These are phyloP conservation scores for Tolmerus cingulatus DNA, from an alignment of 2,888 invertebrate genomes.

Conservation along the genomic window DNA sequence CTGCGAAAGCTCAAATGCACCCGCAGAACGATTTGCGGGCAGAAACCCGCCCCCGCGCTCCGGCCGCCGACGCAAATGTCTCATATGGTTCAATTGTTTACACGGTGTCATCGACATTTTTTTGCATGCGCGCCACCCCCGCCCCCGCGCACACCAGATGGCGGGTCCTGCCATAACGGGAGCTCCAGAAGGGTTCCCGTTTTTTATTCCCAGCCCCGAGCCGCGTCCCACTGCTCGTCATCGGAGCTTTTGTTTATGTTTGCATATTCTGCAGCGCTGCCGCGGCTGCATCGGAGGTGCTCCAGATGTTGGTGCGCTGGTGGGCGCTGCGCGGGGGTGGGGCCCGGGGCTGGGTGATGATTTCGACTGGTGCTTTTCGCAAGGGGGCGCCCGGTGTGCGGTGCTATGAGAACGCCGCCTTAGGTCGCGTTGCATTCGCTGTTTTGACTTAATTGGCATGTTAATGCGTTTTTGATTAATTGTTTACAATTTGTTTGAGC, in stretches of 20 bases:
- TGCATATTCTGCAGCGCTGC: background rate
- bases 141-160: background rate
- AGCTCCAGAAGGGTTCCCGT: background rate
- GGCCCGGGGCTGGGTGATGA: background rate
- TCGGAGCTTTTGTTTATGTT: conserved; percentile 33
- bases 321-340: background rate
- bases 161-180: background rate
- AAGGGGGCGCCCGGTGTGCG: background rate
- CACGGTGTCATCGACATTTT: conserved; percentile 40
- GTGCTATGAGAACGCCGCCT: background rate
- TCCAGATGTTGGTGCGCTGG: background rate
- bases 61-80: background rate
- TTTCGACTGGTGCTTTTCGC: background rate
- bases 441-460: conserved; percentile 14
- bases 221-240: conserved; percentile 8
- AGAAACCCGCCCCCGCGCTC: conserved; percentile 4
- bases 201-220: background rate
- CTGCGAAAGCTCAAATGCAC: conserved; percentile 8
- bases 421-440: conserved; percentile 1
- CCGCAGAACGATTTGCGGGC: background rate
- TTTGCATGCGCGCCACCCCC: background rate
- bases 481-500: background rate
- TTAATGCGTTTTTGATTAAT: conserved; percentile 37
- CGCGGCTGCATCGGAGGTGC: background rate
- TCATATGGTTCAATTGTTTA: conserved; percentile 31